Base-by-base conservation (phyloP, 2,888 invertebrate species). In the Scaptomyza parva region DNA sequence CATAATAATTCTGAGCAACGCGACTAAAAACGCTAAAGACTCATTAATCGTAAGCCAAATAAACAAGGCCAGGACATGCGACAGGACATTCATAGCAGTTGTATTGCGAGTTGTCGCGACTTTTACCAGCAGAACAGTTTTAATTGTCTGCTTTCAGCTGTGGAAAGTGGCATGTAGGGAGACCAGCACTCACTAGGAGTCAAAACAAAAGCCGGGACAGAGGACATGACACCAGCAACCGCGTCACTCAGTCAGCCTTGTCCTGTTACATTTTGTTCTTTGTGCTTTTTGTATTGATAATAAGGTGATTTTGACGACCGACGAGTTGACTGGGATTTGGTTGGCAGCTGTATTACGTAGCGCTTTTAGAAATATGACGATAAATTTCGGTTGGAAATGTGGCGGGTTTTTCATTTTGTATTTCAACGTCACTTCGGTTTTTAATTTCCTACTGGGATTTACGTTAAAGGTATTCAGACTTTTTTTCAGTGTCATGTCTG, bases 401-500 rank as follows among this genome's bases (percentile, higher is more conserved):
- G 51, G 54, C 55, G 57, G 57, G 64, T 44, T 59, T 54, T 11
- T 12, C 14, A 52, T 22, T 62, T 30, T 52, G 22, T 57, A 62
- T 66, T 86, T 76, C 47, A 59, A 80, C 74, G 82, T 79, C 70
- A 82, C 82, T 86, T 86, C 79, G 87, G 88, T 69, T 86, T 88
- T 86, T 86, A 86, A 86, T 86, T 86, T 86, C 86, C 88, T 88
- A 69, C 72, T 78, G 86, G 86, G 86, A 88, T 84, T 88, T 82
- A 70, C 78, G 67, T 66, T 74, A 86, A 86, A 86, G 84, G 80
- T 87, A 72, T 59, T 60, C 45, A 43, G 48, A 12, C 2, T 40
- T 58, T 58, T 62, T 66, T 64, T 28, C 35, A 20, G 28, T 50
- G 26, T 18, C 55, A 26, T 62, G 80, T 82, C 69, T 70, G 65